Conservation (phyloP, 2,888 invertebrate genomes). For the Tachina lurida region DNA sequence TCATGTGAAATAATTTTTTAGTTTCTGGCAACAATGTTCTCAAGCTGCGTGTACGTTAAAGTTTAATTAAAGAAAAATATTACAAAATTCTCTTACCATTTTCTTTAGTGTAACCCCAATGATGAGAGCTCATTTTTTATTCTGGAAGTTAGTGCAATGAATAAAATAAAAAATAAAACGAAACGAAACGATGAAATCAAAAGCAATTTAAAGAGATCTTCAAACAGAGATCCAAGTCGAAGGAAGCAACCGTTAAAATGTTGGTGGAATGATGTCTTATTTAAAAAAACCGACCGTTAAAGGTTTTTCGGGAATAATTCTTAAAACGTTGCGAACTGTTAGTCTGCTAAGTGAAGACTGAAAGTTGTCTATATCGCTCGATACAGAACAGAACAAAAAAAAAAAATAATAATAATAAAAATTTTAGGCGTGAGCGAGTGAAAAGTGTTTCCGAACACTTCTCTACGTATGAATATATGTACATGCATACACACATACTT, state of each 20-base stretch:
- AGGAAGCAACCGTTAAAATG: slow-evolving; percentile 34
- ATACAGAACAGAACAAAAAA: slow-evolving; percentile 65
- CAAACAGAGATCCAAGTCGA: background rate
- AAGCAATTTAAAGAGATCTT: slow-evolving; percentile 27
- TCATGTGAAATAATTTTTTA: background rate
- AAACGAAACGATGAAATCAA: background rate
- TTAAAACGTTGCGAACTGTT: slow-evolving; percentile 71
- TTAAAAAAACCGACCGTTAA: slow-evolving; percentile 35
- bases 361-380: slow-evolving; percentile 68
- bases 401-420: too few relatives aligned
- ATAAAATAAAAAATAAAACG: background rate
- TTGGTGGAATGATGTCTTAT: background rate
- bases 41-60: slow-evolving; percentile 4
- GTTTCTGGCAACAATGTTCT: slow-evolving; percentile 4
- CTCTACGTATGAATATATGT: slow-evolving; percentile 9
- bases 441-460: slow-evolving; percentile 50
- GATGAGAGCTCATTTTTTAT: slow-evolving; percentile 64
- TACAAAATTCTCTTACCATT: slow-evolving; percentile 76
- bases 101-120: slow-evolving; percentile 80
- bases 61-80: slow-evolving; percentile 29
- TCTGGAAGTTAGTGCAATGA: background rate
- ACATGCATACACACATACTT: slow-evolving; percentile 22
- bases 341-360: slow-evolving; percentile 79
- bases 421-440: slow-evolving; percentile 63
- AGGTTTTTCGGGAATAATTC: slow-evolving; percentile 6